Evolutionary conservation across 2,888 invertebrate genomes (phyloP).

Genomic region (Scaptomyza caliginosa): DNA sequence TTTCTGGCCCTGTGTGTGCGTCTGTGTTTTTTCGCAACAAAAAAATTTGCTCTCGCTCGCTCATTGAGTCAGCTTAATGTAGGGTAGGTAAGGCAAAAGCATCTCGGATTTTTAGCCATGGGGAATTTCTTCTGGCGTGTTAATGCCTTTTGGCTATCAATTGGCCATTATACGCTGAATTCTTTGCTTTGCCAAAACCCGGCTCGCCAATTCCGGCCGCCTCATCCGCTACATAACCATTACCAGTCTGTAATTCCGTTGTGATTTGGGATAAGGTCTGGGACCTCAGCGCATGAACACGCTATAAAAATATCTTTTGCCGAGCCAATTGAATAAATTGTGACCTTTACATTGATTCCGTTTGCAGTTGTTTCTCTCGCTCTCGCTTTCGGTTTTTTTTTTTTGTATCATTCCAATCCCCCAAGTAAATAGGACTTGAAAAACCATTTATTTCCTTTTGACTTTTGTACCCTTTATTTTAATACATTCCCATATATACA

Average conservation of each 20-base stretch:
- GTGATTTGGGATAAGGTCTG: slow-evolving; percentile 78
- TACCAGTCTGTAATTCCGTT: slow-evolving; percentile 77
- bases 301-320: slow-evolving; percentile 75
- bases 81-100: slow-evolving; percentile 26
- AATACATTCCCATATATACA: no score
- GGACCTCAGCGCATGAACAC: slow-evolving; percentile 66
- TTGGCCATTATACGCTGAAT: slow-evolving; percentile 75
- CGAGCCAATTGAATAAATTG: slow-evolving; percentile 77
- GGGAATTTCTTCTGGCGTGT: slow-evolving; percentile 76
- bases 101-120: slow-evolving; percentile 58
- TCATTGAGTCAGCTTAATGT: slow-evolving; percentile 40
- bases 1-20: slow-evolving; percentile 44
- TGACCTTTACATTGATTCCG: slow-evolving; percentile 78
- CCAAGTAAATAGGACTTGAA: slow-evolving; percentile 72
- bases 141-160: slow-evolving; percentile 80
- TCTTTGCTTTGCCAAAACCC: slow-evolving; percentile 37
- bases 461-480: slow-evolving; percentile 72
- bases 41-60: slow-evolving; percentile 61
- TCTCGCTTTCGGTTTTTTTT: background rate
- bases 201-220: slow-evolving; percentile 36
- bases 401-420: slow-evolving; percentile 16
- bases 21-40: slow-evolving; percentile 29
- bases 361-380: slow-evolving; percentile 7
- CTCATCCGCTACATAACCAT: slow-evolving; percentile 70
- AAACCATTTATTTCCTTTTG: slow-evolving; percentile 74